Percentiles rank a stretch among this genome's conserved stretches.
Conservation (phyloP, 1,140 invertebrate species). For the Philotrypesis tridentata region DNA sequence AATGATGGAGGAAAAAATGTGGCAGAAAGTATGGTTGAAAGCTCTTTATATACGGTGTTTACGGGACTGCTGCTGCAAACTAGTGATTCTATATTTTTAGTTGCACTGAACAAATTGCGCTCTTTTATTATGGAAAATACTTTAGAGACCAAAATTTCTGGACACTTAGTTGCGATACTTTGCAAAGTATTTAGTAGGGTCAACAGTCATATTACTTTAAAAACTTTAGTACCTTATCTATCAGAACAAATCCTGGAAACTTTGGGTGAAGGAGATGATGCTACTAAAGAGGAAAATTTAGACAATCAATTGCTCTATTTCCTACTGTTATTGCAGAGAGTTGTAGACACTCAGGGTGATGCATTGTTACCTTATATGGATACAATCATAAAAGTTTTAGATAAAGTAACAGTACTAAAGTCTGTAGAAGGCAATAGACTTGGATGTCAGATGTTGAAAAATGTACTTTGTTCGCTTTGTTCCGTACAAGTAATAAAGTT, state of each 20-base stretch:
- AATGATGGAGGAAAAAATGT: constrained; percentile 73
- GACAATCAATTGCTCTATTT: constrained; percentile 87
- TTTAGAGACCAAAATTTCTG: constrained; percentile 88
- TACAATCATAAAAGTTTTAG: constrained; percentile 76
- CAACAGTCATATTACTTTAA: constrained; percentile 79
- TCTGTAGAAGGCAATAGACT: constrained; percentile 77
- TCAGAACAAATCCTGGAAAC: constrained; percentile 76
- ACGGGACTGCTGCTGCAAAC: constrained; percentile 72
- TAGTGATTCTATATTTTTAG: constrained; percentile 74
- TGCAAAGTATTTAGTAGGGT: constrained; percentile 82
- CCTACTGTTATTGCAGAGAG: constrained; percentile 83
- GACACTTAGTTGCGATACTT: constrained; percentile 79
- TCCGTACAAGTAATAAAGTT: constrained; percentile 77
- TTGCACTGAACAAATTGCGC: constrained; percentile 83
- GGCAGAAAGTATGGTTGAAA: constrained; percentile 82
- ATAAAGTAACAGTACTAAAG: constrained; percentile 78
- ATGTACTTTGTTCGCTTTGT: constrained; percentile 77
- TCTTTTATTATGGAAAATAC: constrained; percentile 83
- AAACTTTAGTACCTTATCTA: constrained; percentile 82
- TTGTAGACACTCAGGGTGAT: constrained; percentile 78
- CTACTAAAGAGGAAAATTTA: constrained; percentile 81
- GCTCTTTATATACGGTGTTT: constrained; percentile 75
- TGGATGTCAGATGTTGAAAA: constrained; percentile 72
- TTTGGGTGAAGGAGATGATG: constrained; percentile 74
- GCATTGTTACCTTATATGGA: constrained; percentile 78